These are phyloP conservation scores for Lethrus apterus DNA, from an alignment of 1,140 invertebrate species.

Conservation along the genomic window DNA sequence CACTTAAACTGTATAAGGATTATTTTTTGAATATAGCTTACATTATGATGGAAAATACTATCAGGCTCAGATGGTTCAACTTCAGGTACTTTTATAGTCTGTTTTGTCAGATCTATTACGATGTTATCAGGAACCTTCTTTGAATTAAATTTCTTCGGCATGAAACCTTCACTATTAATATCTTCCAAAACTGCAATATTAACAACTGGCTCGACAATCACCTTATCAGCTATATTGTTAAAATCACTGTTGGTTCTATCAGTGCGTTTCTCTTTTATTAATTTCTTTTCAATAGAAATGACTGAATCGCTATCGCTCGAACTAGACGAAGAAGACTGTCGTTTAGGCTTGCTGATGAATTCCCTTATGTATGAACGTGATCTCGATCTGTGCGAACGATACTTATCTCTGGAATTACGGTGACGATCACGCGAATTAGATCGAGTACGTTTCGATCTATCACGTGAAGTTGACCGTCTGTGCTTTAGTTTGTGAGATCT, in stretches of 20 bases:
- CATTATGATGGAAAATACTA: constrained; percentile 37
- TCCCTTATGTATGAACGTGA: constrained; percentile 31
- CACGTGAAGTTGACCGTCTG: constrained; percentile 21
- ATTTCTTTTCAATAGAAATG: not conserved
- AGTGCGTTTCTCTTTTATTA: constrained; percentile 6
- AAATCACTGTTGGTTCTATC: constrained; percentile 5
- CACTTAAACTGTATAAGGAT: too few relatives aligned
- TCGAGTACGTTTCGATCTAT: constrained; percentile 20
- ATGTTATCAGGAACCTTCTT: constrained; percentile 37
- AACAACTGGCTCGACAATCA: constrained; percentile 5
- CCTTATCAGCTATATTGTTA: constrained; percentile 17
- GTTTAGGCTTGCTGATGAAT: constrained; percentile 26
- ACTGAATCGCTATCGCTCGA: constrained; percentile 11
- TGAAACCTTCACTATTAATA: constrained; percentile 35
- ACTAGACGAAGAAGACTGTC: constrained; percentile 19
- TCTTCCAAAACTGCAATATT: constrained; percentile 30
- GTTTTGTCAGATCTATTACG: constrained; percentile 37
- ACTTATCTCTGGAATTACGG: constrained; percentile 8
- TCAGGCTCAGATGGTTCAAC: constrained; percentile 34
- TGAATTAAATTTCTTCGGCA: constrained; percentile 29
- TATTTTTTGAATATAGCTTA: constrained; percentile 28
- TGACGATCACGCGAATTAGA: constrained; percentile 26
- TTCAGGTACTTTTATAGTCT: constrained; percentile 39
- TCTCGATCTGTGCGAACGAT: constrained; percentile 25
- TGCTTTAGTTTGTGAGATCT: constrained; percentile 24